Evolutionary conservation across 2,888 invertebrate species (phyloP).

Genomic region (Cosmorhoe ocellata): DNA sequence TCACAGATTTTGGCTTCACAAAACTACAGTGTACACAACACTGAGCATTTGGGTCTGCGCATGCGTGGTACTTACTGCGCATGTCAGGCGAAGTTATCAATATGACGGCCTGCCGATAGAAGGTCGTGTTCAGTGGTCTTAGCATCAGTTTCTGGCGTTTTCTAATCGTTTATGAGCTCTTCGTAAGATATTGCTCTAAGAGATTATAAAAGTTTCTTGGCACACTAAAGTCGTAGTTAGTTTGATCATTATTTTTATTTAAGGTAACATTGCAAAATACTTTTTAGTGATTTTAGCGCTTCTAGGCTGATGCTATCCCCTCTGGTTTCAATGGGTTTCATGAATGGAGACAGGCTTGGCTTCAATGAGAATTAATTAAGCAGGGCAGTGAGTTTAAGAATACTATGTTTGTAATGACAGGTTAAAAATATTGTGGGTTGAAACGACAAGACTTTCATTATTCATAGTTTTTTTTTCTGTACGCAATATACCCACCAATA

Average conservation of each 20-base stretch:
- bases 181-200: too few relatives aligned
- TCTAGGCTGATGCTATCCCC: neutral
- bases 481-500: too few relatives aligned
- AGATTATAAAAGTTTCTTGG: too few relatives aligned
- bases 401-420: too few relatives aligned
- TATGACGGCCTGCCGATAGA: constrained; percentile 60
- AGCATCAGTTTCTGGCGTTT: neutral
- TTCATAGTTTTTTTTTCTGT: too few relatives aligned
- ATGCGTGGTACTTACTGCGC: constrained; percentile 53
- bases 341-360: constrained; percentile 61
- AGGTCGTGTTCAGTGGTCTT: constrained; percentile 46
- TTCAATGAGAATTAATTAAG: constrained; percentile 24
- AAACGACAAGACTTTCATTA: too few relatives aligned
- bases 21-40: constrained; percentile 65
- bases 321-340: constrained; percentile 63
- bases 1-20: constrained; percentile 61
- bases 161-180: neutral
- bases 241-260: too few relatives aligned
- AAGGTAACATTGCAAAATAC: too few relatives aligned
- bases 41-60: constrained; percentile 41
- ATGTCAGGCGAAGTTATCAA: constrained; percentile 65
- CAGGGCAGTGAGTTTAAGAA: neutral
- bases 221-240: too few relatives aligned
- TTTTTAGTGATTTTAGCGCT: too few relatives aligned
- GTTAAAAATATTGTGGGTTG: too few relatives aligned